Percentiles rank a stretch among this genome's conserved stretches.
Evolutionary conservation across 2,888 invertebrate genomes (phyloP).

Genomic region (Drepana falcataria): DNA sequence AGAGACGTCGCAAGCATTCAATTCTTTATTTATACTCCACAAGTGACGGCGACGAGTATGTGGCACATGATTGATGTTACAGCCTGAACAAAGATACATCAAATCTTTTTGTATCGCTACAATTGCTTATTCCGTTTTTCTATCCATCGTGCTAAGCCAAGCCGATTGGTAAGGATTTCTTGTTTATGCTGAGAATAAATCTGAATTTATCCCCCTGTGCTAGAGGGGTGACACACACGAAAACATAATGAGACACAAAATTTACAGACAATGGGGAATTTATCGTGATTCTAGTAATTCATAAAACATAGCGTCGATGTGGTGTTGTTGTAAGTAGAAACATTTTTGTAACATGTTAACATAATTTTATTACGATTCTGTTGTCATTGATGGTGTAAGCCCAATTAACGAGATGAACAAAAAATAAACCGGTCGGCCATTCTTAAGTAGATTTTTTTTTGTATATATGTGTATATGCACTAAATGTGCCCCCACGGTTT

Average conservation of each 20-base stretch:
- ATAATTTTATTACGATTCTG: too few species aligned
- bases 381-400: too few species aligned
- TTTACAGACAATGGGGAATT: not conserved
- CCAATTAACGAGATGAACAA: too few species aligned
- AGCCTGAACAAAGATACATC: conserved; percentile 50
- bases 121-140: conserved; percentile 34
- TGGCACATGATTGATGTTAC: conserved; percentile 60
- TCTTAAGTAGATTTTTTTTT: too few species aligned
- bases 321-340: not conserved
- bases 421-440: too few species aligned
- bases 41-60: conserved; percentile 53
- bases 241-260: not conserved
- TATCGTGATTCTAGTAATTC: not conserved
- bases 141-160: conserved; percentile 24
- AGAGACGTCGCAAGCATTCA: conserved; percentile 51
- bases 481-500: too few species aligned
- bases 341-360: too few species aligned
- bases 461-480: too few species aligned
- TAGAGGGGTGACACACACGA: not conserved
- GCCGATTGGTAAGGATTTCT: conserved; percentile 15
- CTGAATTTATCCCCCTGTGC: not conserved
- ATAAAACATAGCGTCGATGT: not conserved
- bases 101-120: conserved; percentile 47
- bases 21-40: conserved; percentile 59
- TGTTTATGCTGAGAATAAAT: not conserved